phyloP scores from a whole-genome alignment of 2,113 vertebrate species.

The Nothocercus nigrocapillus region DNA sequence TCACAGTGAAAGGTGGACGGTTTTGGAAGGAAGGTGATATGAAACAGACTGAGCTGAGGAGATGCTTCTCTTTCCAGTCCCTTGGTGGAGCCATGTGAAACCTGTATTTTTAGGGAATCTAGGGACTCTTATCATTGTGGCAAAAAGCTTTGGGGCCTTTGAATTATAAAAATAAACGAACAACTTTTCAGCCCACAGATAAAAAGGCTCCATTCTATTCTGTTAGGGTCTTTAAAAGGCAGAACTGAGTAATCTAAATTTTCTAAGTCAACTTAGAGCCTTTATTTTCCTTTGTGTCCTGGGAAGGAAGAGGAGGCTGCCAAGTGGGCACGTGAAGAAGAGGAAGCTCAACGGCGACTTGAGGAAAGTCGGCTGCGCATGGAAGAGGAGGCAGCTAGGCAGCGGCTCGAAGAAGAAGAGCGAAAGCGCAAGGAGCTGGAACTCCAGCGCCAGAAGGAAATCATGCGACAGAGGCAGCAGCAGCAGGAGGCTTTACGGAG shows the following conservation, averaged over 20 bases:
- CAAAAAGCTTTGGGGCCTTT: not conserved
- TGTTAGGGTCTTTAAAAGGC: not conserved
- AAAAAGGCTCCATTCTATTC: not conserved
- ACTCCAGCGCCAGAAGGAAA: slow-evolving; percentile 84
- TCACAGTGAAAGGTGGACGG: not conserved
- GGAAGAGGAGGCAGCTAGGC: slow-evolving; percentile 89
- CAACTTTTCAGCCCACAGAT: not conserved
- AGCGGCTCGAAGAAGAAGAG: slow-evolving; percentile 88
- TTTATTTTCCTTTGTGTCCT: slow-evolving; percentile 48
- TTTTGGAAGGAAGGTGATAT: not conserved
- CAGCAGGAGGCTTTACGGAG: slow-evolving; percentile 91
- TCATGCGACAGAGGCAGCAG: slow-evolving; percentile 85
- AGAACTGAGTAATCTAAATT: not conserved
- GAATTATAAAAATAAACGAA: not conserved
- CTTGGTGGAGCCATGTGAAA: not conserved
- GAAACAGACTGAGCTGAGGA: not conserved
- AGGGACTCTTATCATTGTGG: too few relatives aligned
- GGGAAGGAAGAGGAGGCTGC: slow-evolving; percentile 89
- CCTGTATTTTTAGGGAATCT: not conserved
- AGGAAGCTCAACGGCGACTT: slow-evolving; percentile 85
- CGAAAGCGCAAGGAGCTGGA: slow-evolving; percentile 84
- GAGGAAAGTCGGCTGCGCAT: slow-evolving; percentile 87
- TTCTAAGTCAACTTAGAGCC: not conserved
- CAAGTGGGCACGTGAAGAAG: slow-evolving; percentile 81
- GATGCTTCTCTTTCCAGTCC: not conserved